phyloP scores from a whole-genome alignment of 2,888 invertebrate species.

The Hirtodrosophila histrioides region DNA sequence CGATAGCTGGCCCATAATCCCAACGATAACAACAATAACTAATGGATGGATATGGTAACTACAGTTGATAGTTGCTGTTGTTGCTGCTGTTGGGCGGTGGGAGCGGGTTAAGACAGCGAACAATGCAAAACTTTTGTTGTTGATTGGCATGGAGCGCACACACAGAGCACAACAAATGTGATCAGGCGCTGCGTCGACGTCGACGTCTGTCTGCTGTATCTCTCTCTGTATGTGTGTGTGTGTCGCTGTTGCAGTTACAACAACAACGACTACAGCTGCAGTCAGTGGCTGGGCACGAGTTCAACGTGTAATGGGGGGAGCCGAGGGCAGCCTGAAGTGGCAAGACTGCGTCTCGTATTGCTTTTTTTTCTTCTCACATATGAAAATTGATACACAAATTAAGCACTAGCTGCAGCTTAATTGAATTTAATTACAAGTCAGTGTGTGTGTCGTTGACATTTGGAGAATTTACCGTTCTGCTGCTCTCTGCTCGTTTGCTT shows the following conservation, averaged over 20 bases:
- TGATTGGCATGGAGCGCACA: constrained; percentile 51
- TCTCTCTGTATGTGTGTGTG: constrained; percentile 6
- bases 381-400: constrained; percentile 67
- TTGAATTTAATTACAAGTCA: constrained; percentile 80
- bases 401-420: constrained; percentile 68
- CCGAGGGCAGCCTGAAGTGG: constrained; percentile 15
- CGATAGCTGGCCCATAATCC: constrained; percentile 42
- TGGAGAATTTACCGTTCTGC: constrained; percentile 59
- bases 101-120: constrained; percentile 42
- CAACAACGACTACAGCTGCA: constrained; percentile 27
- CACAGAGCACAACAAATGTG: constrained; percentile 39
- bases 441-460: constrained; percentile 53
- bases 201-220: constrained; percentile 16
- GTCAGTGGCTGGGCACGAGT: constrained; percentile 43
- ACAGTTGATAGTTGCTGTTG: constrained; percentile 27
- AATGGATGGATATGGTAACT: constrained; percentile 35
- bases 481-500: constrained; percentile 50
- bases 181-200: constrained; percentile 35
- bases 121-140: constrained; percentile 65
- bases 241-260: constrained; percentile 43
- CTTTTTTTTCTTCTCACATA: constrained; percentile 26
- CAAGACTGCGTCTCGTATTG: constrained; percentile 17
- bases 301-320: constrained; percentile 27
- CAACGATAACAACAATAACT: constrained; percentile 33
- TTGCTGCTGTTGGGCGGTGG: constrained; percentile 50